phyloP scores from a whole-genome alignment of 2,888 invertebrate species.

The Drosophila tanythrix region DNA sequence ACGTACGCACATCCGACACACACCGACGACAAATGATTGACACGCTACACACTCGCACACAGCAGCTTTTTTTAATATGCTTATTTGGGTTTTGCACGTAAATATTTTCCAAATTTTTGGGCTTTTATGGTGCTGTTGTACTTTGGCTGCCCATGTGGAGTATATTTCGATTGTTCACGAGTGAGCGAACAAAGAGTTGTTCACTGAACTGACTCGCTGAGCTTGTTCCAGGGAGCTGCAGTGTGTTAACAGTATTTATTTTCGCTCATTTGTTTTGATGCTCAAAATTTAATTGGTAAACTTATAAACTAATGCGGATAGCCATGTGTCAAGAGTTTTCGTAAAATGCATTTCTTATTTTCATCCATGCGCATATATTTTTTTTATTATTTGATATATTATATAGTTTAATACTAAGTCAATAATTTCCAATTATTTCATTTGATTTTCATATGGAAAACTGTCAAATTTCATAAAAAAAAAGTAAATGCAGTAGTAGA shows the following conservation, averaged over 20 bases:
- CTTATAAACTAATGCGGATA: neutral
- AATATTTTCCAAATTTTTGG: slow-evolving; percentile 51
- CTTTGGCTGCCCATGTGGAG: slow-evolving; percentile 61
- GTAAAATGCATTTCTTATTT: neutral
- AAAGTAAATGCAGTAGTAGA: neutral
- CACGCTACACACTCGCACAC: slow-evolving; percentile 19
- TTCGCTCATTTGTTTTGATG: neutral
- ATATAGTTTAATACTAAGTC: neutral
- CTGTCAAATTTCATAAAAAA: neutral
- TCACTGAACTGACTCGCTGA: slow-evolving; percentile 26
- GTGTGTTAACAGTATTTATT: slow-evolving; percentile 9
- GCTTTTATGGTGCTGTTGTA: slow-evolving; percentile 54
- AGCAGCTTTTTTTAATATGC: slow-evolving; percentile 2
- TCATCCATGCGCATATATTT: neutral
- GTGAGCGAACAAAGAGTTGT: slow-evolving; percentile 39
- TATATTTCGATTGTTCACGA: slow-evolving; percentile 37
- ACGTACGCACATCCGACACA: slow-evolving; percentile 21
- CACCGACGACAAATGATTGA: slow-evolving; percentile 20
- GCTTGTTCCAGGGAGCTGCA: slow-evolving; percentile 30
- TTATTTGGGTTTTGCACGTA: slow-evolving; percentile 34
- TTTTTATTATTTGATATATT: neutral
- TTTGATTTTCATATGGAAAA: neutral
- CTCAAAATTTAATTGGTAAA: neutral
- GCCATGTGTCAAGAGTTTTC: neutral
- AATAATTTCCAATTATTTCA: neutral